Base-by-base conservation (phyloP, 2,888 invertebrate genomes). In the Synergus umbraculus region DNA sequence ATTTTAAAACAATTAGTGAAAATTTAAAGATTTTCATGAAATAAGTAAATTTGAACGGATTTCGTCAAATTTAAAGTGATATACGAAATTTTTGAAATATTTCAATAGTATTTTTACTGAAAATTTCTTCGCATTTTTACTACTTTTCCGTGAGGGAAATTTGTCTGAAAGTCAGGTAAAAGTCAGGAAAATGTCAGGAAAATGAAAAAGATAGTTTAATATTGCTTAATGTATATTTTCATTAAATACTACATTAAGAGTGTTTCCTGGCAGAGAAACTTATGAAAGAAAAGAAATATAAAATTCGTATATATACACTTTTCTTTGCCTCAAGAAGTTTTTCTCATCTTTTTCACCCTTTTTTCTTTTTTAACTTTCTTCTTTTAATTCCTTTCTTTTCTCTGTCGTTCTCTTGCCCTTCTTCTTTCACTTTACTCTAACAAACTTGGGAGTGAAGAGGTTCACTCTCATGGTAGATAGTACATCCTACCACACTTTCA, bases 401-500 rank as follows among this genome's bases (percentile, higher is more conserved):
- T 69, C 46, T 44, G 49, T 69, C 69, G 29, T 69, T 49, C 18
- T 69, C 15, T 46, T 58, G n/a, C 18, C n/a, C 54, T 58, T 58
- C 54, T 58, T 18, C 54, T 9, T 58, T 58, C 49, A 69, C 69
- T 46, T 69, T 22, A 69, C 46, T 49, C 8, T 37, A 58, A 58
- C 54, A n/a, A 58, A 18, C 54, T 18, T n/a, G n/a, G n/a, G 54
- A 18, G 54, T 58, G 18, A 18, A 58, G 54, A 58, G 46, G 49
- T 44, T 44, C 18, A 46, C 43, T 66, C 43, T 41, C 43, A 18
- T 22, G 22, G 37, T 22, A 69, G 69, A 49, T 49, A 69, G 29
- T 69, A 18, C 49, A 29, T 69, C 49, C 69, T 49, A 49, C 46
- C 49, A 18, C 49, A 69, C 69, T 69, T 69, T 69, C 29, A 46